Evolutionary conservation across 2,797 vertebrate genomes (phyloP), one percentile per base, ranked within the genome.

Genomic region (Neopelma chrysocephalum): DNA sequence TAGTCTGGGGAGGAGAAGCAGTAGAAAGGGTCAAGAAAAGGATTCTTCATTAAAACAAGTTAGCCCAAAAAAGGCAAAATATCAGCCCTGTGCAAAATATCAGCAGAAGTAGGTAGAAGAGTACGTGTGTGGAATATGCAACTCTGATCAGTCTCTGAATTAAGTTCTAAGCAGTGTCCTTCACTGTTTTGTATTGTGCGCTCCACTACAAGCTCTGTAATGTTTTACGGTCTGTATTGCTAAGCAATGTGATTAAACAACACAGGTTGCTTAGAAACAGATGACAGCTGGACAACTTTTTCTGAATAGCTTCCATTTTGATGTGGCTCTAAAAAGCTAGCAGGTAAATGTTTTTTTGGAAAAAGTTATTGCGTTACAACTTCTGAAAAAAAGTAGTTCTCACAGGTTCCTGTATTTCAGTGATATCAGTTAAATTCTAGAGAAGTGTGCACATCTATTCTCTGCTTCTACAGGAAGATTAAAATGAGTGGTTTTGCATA

Each of bases 251-350:
- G 53, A 89, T 89, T 91, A 58, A 10, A 65, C 43, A 75, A 68
- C 60, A 66, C 21, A 82, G 16, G 38, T 89, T 86, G 82, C 85
- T 89, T 91, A 82, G 72, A 82, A 89, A 82, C 34, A 81, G 69
- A 57, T 78, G 54, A 75, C 72, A 79, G 22, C 36, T 82, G 25
- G 81, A 90, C 19, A 53, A 8, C 22, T 71, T 85, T 77, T 72
- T 84, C 87, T 93, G 71, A 93, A 78, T 82, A 64, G 51, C 48
- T 93, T 91, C 38, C 34, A 53, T 70, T 93, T 89, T 80, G 47
- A 78, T 72, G 50, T 86, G 42, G 34, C 50, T 76, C 34, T 57
- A 79, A 83, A 95, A 93, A 76, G 19, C 51, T 86, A 82, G 18
- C 43, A 61, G 54, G 48, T 82, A 69, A 91, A 71, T 89, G n/a